These are phyloP conservation scores for Crossocerus cetratus DNA, from an alignment of 2,888 invertebrate genomes.

Conservation along the genomic window DNA sequence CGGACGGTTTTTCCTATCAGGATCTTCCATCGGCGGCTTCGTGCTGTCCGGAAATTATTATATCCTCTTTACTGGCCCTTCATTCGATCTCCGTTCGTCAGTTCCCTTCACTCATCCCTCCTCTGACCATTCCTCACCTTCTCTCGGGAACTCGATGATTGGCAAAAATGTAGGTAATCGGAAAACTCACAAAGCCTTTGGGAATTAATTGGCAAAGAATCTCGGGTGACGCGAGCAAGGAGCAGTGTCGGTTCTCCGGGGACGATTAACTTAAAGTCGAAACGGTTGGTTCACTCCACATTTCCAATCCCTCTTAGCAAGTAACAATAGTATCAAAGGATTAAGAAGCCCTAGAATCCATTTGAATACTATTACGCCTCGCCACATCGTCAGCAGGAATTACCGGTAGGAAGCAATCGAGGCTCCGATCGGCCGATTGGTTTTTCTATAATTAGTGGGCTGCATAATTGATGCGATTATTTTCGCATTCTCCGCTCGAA, in stretches of 20 bases:
- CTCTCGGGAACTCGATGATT: too few species aligned
- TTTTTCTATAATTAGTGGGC: background rate
- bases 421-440: background rate
- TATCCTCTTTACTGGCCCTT: slow-evolving; percentile 39
- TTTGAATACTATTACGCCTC: background rate
- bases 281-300: background rate
- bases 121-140: too few species aligned
- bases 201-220: too few species aligned
- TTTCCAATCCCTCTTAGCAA: slow-evolving; percentile 6
- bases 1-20: slow-evolving; percentile 27
- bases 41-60: slow-evolving; percentile 59
- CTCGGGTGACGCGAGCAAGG: too few species aligned
- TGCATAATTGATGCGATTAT: too few species aligned
- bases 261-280: too few species aligned
- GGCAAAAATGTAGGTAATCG: too few species aligned
- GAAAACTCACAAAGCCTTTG: too few species aligned
- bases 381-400: background rate
- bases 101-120: slow-evolving; percentile 24
- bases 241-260: too few species aligned
- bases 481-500: too few species aligned
- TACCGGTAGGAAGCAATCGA: background rate
- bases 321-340: slow-evolving; percentile 3
- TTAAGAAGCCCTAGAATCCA: slow-evolving; percentile 2
- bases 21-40: slow-evolving; percentile 34
- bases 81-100: slow-evolving; percentile 9